These are phyloP conservation scores for Boloria selene DNA, from an alignment of 2,888 invertebrate species.

Conservation along the genomic window DNA sequence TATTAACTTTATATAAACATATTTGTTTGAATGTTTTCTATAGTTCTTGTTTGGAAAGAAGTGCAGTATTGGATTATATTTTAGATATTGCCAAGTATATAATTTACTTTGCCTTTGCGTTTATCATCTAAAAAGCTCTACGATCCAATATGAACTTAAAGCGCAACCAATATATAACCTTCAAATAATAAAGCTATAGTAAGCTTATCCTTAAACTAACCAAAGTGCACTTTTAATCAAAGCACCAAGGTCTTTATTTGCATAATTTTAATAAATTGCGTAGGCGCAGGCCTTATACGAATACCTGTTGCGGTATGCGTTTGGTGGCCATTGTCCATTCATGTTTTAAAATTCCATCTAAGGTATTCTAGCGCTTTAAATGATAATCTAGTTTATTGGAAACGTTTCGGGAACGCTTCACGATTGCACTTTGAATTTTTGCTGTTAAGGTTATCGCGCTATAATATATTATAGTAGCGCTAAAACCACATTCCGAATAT, in stretches of 20 bases:
- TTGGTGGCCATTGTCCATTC: conserved; percentile 22
- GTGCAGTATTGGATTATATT: too few species aligned
- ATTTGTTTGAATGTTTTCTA: too few species aligned
- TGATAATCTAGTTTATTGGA: conserved; percentile 3
- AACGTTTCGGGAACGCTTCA: not conserved
- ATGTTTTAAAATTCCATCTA: conserved; percentile 12
- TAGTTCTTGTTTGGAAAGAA: too few species aligned
- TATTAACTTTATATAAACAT: too few species aligned
- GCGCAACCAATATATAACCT: not conserved
- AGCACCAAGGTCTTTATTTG: not conserved
- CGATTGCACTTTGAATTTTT: not conserved
- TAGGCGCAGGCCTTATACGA: conserved; percentile 16
- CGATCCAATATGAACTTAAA: too few species aligned
- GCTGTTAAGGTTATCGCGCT: too few species aligned
- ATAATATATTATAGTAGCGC: too few species aligned
- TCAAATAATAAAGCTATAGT: conserved; percentile 3
- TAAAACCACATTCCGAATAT: not conserved
- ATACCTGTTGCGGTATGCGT: conserved; percentile 12
- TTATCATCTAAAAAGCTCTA: too few species aligned
- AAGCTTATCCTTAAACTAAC: not conserved
- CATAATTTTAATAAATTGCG: not conserved
- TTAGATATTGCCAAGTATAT: too few species aligned
- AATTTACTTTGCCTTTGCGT: too few species aligned
- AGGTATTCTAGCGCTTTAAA: conserved; percentile 16
- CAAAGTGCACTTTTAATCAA: conserved; percentile 1